Conservation (phyloP, 2,888 invertebrate genomes). For the Erynnis tages region DNA sequence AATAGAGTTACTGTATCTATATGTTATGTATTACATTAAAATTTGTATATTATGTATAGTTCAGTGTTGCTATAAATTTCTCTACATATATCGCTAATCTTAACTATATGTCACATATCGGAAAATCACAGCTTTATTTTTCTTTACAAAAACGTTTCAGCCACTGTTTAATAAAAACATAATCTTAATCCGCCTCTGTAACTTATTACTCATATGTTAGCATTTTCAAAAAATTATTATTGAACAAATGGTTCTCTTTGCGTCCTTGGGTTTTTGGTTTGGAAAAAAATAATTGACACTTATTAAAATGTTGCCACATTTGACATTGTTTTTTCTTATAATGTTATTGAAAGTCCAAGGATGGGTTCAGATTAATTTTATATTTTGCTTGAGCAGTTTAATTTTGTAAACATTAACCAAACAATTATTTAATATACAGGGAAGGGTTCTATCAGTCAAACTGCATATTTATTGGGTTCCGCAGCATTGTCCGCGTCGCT, state of each 20-base stretch:
- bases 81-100: conserved; percentile 23
- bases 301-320: conserved; percentile 9
- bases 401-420: not conserved
- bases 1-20: conserved; percentile 43
- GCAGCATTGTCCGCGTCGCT: conserved; percentile 30
- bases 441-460: conserved; percentile 3
- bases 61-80: conserved; percentile 39
- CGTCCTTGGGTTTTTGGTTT: conserved; percentile 12
- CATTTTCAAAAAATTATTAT: conserved; percentile 1
- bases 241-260: conserved; percentile 13
- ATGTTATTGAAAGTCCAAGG: conserved; percentile 2
- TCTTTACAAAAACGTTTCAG: conserved; percentile 13
- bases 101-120: conserved; percentile 26
- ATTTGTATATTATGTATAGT: conserved; percentile 65
- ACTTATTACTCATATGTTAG: conserved; percentile 15
- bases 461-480: conserved; percentile 9
- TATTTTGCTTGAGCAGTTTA: conserved; percentile 1
- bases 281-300: conserved; percentile 1
- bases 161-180: conserved; percentile 18
- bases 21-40: conserved; percentile 36
- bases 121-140: conserved; percentile 21
- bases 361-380: not conserved
- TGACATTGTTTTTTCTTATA: not conserved
- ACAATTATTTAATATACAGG: conserved; percentile 11
- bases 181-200: conserved; percentile 22